Evolutionary conservation across 2,797 vertebrate genomes (phyloP).

Genomic region (Pipistrellus kuhlii): DNA sequence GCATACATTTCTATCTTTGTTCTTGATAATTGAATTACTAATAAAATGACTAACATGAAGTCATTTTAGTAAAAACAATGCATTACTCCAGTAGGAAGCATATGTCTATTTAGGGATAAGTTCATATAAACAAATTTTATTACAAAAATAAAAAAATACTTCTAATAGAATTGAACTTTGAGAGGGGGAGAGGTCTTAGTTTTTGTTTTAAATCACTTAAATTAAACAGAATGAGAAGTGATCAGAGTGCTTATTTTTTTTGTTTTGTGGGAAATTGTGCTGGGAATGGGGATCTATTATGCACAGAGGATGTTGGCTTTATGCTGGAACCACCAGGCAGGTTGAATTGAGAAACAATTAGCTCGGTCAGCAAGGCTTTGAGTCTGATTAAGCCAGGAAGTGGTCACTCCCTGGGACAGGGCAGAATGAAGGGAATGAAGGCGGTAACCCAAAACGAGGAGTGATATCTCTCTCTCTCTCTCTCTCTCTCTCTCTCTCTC

Average conservation of each 20-base stretch:
- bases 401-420: slow-evolving; percentile 59
- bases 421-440: slow-evolving; percentile 63
- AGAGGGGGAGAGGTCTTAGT: background rate
- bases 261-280: slow-evolving; percentile 73
- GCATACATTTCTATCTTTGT: slow-evolving; percentile 57
- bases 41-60: slow-evolving; percentile 43
- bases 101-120: background rate
- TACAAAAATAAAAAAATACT: background rate
- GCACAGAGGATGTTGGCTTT: slow-evolving; percentile 66
- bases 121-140: slow-evolving; percentile 18
- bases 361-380: slow-evolving; percentile 75
- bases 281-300: slow-evolving; percentile 71
- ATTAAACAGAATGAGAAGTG: slow-evolving; percentile 54
- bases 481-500: background rate
- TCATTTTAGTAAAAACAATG: slow-evolving; percentile 28
- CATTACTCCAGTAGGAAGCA: background rate
- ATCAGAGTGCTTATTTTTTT: slow-evolving; percentile 66
- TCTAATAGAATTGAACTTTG: background rate
- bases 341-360: slow-evolving; percentile 68
- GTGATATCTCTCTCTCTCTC: background rate
- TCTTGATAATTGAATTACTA: slow-evolving; percentile 47
- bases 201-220: slow-evolving; percentile 57
- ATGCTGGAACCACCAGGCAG: slow-evolving; percentile 37
- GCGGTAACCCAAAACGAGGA: slow-evolving; percentile 16
- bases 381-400: slow-evolving; percentile 65